These are phyloP conservation scores for Diprion similis DNA, from an alignment of 1,140 invertebrate genomes.

Conservation along the genomic window DNA sequence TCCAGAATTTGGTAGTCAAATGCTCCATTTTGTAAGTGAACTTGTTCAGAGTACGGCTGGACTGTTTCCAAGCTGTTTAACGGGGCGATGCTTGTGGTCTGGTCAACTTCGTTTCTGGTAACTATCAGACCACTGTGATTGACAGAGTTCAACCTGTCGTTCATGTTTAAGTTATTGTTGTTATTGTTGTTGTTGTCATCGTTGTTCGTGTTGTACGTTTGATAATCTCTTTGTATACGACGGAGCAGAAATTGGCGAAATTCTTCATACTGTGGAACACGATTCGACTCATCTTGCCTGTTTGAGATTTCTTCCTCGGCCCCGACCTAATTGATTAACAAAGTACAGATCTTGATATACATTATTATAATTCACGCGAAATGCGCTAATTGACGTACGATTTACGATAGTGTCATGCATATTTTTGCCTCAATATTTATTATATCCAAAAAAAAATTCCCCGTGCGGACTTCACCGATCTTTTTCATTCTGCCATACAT, in stretches of 20 bases:
- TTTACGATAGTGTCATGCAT: no score
- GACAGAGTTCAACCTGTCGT: slow-evolving; percentile 22
- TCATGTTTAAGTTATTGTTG: slow-evolving; percentile 37
- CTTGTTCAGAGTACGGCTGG: not conserved
- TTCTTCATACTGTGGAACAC: slow-evolving; percentile 43
- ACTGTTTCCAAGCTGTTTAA: not conserved
- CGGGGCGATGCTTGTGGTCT: not conserved
- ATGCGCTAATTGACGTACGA: no score
- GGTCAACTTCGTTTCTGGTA: slow-evolving; percentile 18
- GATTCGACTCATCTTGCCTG: slow-evolving; percentile 38
- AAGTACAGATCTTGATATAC: not conserved
- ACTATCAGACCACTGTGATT: slow-evolving; percentile 22
- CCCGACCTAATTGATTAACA: slow-evolving; percentile 36
- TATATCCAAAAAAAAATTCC: no score
- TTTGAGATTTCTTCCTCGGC: slow-evolving; percentile 47
- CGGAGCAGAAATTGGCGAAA: slow-evolving; percentile 44
- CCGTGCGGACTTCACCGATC: no score
- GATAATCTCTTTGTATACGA: slow-evolving; percentile 40
- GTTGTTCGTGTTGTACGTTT: slow-evolving; percentile 39
- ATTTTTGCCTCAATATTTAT: no score
- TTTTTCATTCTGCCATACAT: no score
- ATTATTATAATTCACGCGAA: no score
- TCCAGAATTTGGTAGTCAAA: slow-evolving; percentile 26
- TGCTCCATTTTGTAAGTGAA: not conserved
- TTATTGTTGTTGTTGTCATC: slow-evolving; percentile 32